These are phyloP conservation scores for Meloidogyne floridensis DNA, from an alignment of 1,140 invertebrate species.

Conservation along the genomic window DNA sequence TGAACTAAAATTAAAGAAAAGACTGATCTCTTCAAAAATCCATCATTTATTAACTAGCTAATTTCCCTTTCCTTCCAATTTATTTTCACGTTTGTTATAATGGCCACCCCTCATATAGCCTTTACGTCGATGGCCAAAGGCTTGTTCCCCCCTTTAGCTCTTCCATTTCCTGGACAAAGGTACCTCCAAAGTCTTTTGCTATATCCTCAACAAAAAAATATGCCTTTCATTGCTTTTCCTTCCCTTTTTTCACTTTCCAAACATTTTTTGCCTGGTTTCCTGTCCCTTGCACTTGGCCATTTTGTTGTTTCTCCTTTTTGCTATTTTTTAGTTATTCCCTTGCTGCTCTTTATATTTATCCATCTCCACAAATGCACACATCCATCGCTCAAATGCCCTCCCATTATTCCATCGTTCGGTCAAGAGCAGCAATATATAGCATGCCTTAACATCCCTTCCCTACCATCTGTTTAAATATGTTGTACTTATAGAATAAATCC, in stretches of 20 bases:
- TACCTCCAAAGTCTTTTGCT: constrained; percentile 1
- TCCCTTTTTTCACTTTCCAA: background rate
- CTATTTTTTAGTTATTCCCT: background rate
- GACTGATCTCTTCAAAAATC: no score
- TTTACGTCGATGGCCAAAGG: background rate
- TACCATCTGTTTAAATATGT: background rate
- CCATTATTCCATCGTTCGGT: constrained; percentile 1
- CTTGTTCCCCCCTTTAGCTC: background rate
- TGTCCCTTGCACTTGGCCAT: background rate
- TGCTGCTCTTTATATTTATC: background rate
- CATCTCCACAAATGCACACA: background rate
- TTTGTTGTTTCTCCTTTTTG: constrained; percentile 2
- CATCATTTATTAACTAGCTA: no score
- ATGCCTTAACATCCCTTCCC: background rate
- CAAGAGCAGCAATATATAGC: background rate
- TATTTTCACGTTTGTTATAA: background rate
- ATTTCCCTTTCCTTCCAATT: background rate
- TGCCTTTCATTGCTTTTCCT: background rate
- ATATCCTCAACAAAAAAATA: background rate
- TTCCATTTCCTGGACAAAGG: background rate
- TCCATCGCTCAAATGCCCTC: constrained; percentile 1
- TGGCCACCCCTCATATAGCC: background rate
- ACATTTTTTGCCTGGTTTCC: constrained; percentile 2
- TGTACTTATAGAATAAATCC: background rate
- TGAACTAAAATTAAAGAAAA: no score